A percentile compares a stretch with the other conserved stretches of the same genome.
phyloP scores from a whole-genome alignment of 2,888 invertebrate species.

The Dusona sp. region DNA sequence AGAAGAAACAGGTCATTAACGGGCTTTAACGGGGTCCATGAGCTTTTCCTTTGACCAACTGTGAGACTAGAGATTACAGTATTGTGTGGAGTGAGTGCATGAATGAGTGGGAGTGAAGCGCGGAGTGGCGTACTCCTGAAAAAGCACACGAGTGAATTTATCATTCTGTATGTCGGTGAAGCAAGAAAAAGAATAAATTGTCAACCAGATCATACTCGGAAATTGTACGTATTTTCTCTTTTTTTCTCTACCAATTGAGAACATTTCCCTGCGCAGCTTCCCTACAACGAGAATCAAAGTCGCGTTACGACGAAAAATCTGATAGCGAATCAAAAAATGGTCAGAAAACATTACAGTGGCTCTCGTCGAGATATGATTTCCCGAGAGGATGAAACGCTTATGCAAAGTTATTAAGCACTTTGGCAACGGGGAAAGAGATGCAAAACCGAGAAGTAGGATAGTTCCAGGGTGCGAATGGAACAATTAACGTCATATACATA shows the following conservation, averaged over 20 bases:
- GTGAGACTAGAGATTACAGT: constrained; percentile 24
- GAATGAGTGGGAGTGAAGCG: constrained; percentile 23
- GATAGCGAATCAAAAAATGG: background rate
- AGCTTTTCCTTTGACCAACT: constrained; percentile 51
- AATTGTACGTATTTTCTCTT: constrained; percentile 6
- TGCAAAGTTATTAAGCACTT: constrained; percentile 54
- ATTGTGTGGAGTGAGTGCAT: constrained; percentile 34
- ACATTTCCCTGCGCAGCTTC: background rate
- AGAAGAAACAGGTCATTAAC: constrained; percentile 39
- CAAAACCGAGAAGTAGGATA: constrained; percentile 31
- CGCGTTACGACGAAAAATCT: background rate
- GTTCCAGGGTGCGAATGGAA: constrained; percentile 62
- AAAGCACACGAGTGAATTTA: constrained; percentile 42
- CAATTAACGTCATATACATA: constrained; percentile 64
- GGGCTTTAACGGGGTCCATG: constrained; percentile 44
- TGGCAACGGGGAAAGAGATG: constrained; percentile 26
- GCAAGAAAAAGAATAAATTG: constrained; percentile 55
- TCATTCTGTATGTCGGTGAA: constrained; percentile 51
- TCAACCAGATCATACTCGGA: constrained; percentile 45
- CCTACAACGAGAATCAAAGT: background rate
- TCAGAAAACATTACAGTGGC: background rate
- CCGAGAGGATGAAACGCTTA: constrained; percentile 44
- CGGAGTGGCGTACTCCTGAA: constrained; percentile 14
- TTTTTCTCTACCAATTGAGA: background rate
- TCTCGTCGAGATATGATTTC: constrained; percentile 49